Base-by-base conservation (phyloP, 1,140 invertebrate species). In the Coenobita brevimanus region DNA sequence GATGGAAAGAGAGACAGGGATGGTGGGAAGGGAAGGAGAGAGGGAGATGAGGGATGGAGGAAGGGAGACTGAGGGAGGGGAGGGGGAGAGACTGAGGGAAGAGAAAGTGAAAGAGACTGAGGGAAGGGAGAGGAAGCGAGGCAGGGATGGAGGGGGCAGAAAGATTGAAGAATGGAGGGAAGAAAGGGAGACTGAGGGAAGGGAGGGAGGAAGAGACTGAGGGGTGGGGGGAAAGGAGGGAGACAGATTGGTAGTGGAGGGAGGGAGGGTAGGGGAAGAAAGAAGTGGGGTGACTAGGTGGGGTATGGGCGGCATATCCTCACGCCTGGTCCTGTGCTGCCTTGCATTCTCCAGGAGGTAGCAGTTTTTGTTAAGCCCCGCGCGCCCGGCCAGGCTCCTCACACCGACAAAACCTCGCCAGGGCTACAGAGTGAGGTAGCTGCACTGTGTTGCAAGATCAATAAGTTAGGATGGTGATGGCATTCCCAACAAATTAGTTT, bases 271-370 rank as follows among this genome's bases (percentile, higher is more conserved):
- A 3, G 57, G 21, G 78, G 57, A 57, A 50, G 46, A n/a, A 21
- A 30, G 21, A 33, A 46, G 75, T 46, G 75, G 46, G 38, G n/a
- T 38, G 38, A 43, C 41, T 46, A 79, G 43, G 41, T 50, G 69
- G 82, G 69, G 64, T 46, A 69, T 79, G 41, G 64, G 60, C 69
- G 82, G 69, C 82, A 83, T 75, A 71, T 62, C 76, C 85, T 81
- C 64, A 60, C 85, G 85, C 85, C 84, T 62, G n/a, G n/a, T 33
- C 73, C 62, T 60, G 33, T 36, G 24, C 60, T 60, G 85, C 62
- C 85, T 80, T 87, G 76, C 85, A 87, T 87, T 87, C 85, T 87
- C 43, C 43, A 80, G 64, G 85, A 87, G 85, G 85, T 87, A 87
- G 85, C 85, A 87, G 85, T 87, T 87, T 87, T 87, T 87, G 85